A percentile compares a stretch with the other conserved stretches of the same genome.
Conservation (phyloP, 2,888 invertebrate species). For the Drosophila melanosoma region DNA sequence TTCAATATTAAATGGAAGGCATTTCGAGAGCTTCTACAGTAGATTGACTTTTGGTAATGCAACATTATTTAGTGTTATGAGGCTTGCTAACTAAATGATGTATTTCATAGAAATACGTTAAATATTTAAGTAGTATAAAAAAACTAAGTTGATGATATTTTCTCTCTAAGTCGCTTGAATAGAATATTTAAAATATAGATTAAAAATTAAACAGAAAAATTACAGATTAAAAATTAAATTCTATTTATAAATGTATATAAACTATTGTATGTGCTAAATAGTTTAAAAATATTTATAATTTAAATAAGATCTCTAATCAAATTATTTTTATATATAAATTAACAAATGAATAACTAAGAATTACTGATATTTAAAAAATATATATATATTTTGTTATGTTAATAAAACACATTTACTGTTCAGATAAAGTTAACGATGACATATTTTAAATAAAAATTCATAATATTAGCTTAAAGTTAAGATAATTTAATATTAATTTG, state of each 20-base stretch:
- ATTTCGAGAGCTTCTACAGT: neutral
- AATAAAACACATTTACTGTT: neutral
- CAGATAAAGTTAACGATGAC: neutral
- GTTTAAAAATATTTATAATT: neutral
- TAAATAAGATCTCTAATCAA: too few species aligned
- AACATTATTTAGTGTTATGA: neutral
- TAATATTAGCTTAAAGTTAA: neutral
- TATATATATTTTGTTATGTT: neutral
- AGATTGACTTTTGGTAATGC: slow-evolving; percentile 2
- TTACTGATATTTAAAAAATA: too few species aligned
- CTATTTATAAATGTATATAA: neutral
- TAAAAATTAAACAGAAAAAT: neutral
- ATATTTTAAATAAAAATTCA: neutral
- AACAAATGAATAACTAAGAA: too few species aligned
- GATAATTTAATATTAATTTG: neutral
- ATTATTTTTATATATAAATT: too few species aligned
- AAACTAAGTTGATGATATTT: neutral
- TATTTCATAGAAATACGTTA: neutral
- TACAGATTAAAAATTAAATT: neutral
- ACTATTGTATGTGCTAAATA: neutral
- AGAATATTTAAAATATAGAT: neutral
- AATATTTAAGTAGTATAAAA: neutral
- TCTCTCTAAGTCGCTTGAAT: too few species aligned
- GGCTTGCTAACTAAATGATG: neutral
- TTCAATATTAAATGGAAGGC: slow-evolving; percentile 19